phyloP scores from a whole-genome alignment of 2,797 vertebrate genomes.

The Premnoplex brunnescens region DNA sequence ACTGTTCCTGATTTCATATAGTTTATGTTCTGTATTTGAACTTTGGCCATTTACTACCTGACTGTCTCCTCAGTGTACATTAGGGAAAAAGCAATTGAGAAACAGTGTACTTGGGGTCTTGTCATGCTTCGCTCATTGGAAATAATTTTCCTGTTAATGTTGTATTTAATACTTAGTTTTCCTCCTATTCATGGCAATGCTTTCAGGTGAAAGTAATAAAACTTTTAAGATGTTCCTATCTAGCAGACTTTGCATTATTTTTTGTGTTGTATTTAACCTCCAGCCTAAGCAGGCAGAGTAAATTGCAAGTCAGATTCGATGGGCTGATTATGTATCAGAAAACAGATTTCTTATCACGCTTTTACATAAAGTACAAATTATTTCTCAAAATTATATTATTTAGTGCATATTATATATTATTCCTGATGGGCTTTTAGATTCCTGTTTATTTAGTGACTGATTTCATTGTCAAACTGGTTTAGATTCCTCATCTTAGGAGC shows the following conservation, averaged over 20 bases:
- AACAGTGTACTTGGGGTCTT: not conserved
- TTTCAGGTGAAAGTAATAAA: conserved; percentile 28
- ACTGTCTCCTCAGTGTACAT: not conserved
- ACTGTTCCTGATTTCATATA: not conserved
- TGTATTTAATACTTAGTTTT: conserved; percentile 36
- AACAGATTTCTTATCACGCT: not conserved
- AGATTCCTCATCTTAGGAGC: not conserved
- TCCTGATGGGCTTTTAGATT: not conserved
- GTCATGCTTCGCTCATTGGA: conserved; percentile 16
- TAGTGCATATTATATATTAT: not conserved
- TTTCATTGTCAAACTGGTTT: not conserved
- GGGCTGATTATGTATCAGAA: not conserved
- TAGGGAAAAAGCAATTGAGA: not conserved
- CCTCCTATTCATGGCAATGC: not conserved
- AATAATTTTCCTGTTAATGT: conserved; percentile 33
- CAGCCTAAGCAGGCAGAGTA: not conserved
- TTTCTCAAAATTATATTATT: not conserved
- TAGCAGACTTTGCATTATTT: not conserved
- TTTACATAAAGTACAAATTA: not conserved
- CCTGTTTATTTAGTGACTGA: not conserved
- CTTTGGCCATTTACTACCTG: not conserved
- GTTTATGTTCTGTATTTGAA: conserved; percentile 12
- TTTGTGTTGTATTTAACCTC: not conserved
- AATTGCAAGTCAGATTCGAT: not conserved
- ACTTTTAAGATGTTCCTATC: not conserved